phyloP scores from a whole-genome alignment of 2,113 vertebrate species.

The Sakesphorus luctuosus region DNA sequence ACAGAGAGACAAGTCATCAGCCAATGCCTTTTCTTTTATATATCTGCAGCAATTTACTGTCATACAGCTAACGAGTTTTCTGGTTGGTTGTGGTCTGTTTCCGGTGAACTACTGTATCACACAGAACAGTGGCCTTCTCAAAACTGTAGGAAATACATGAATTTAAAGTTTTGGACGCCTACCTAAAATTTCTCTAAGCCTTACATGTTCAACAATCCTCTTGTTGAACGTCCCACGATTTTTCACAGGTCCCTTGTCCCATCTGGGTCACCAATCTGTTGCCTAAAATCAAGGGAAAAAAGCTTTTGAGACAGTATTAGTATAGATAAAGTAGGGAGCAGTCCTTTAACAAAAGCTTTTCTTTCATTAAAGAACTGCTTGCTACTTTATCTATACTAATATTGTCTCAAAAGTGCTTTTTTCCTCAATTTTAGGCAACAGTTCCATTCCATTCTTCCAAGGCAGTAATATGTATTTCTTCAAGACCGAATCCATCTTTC shows the following conservation, averaged over 20 bases:
- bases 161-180: not conserved
- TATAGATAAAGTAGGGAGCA: no score
- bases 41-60: not conserved
- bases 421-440: no score
- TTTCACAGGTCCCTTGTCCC: no score
- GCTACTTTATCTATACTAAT: no score
- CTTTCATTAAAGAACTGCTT: no score
- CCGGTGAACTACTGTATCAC: not conserved
- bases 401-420: no score
- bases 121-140: not conserved
- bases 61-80: not conserved
- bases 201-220: not conserved
- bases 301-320: no score
- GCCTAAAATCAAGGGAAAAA: no score
- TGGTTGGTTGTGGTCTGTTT: not conserved
- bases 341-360: no score
- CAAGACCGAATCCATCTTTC: not conserved
- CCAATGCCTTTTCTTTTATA: not conserved
- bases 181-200: not conserved
- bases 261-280: no score
- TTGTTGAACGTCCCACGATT: no score
- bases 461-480: not conserved
- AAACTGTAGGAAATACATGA: not conserved
- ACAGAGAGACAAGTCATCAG: not conserved
- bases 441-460: not conserved